Evolutionary conservation across 1,140 invertebrate species (phyloP).

Genomic region (Frieseomelitta varia): DNA sequence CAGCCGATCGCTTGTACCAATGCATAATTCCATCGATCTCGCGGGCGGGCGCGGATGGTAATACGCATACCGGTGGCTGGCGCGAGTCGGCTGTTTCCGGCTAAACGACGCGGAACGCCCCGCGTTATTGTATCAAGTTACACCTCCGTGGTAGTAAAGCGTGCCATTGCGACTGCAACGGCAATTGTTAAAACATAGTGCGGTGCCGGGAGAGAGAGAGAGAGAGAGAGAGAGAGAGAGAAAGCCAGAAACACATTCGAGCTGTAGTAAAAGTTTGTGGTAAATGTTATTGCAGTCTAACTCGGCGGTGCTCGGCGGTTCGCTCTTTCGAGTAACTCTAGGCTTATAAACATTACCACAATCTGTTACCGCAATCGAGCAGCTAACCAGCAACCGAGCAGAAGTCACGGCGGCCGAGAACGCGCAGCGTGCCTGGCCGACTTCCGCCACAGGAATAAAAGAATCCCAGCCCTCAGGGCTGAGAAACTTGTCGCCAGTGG

Average conservation of each 20-base stretch:
- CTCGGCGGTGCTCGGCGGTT: conserved; percentile 20
- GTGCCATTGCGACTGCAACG: conserved; percentile 58
- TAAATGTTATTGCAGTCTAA: conserved; percentile 67
- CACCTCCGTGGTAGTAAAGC: conserved; percentile 59
- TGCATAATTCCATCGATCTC: conserved; percentile 32
- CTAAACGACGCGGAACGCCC: conserved; percentile 62
- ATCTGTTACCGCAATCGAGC: conserved; percentile 65
- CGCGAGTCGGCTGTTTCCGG: conserved; percentile 50
- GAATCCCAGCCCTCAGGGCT: not conserved
- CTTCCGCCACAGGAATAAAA: not conserved
- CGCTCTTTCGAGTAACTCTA: conserved; percentile 59
- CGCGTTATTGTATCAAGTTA: conserved; percentile 67
- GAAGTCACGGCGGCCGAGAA: not conserved
- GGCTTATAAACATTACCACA: conserved; percentile 66
- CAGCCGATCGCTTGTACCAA: no score
- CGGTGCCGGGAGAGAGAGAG: not conserved
- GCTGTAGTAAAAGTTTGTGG: conserved; percentile 68
- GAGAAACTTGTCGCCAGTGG: no score
- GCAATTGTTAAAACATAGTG: conserved; percentile 66
- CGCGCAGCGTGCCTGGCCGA: no score
- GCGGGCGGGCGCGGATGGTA: not conserved
- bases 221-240: not conserved
- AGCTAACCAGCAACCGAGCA: not conserved
- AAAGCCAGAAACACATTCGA: conserved; percentile 45
- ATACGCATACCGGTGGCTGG: not conserved